Conservation (phyloP, 2,113 vertebrate genomes). For the Scopus umbretta region DNA sequence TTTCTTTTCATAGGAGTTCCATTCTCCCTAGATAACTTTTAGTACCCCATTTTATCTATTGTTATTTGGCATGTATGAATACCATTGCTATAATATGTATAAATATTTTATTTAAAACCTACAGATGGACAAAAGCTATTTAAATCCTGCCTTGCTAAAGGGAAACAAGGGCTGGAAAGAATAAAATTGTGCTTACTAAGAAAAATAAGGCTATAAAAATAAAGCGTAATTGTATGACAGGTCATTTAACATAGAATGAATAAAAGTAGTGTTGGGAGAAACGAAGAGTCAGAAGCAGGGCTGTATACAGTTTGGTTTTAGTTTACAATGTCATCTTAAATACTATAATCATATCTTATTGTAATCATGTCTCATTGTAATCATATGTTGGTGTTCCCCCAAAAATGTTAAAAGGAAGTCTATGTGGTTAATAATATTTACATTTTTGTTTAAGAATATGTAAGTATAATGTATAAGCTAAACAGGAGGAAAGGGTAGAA, state of each 20-base stretch:
- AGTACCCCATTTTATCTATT: neutral
- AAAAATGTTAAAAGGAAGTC: neutral
- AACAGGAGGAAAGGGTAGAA: neutral
- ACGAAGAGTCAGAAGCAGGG: neutral
- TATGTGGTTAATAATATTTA: neutral
- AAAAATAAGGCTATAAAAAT: neutral
- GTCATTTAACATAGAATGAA: neutral
- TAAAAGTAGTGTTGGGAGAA: neutral
- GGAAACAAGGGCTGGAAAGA: neutral
- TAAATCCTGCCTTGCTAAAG: neutral
- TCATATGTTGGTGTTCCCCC: neutral
- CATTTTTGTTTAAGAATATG: neutral
- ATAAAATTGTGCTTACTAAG: neutral
- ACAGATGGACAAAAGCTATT: neutral
- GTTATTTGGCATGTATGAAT: fast-evolving
- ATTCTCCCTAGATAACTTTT: neutral
- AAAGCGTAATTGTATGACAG: neutral
- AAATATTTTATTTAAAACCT: neutral
- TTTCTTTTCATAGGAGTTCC: neutral
- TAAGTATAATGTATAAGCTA: neutral
- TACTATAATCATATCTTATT: neutral
- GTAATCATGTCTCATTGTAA: neutral
- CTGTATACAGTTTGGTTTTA: neutral
- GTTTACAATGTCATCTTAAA: neutral
- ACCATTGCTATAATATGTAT: neutral